phyloP scores from a whole-genome alignment of 2,113 vertebrate genomes.

The Acrocephalus kingi region DNA sequence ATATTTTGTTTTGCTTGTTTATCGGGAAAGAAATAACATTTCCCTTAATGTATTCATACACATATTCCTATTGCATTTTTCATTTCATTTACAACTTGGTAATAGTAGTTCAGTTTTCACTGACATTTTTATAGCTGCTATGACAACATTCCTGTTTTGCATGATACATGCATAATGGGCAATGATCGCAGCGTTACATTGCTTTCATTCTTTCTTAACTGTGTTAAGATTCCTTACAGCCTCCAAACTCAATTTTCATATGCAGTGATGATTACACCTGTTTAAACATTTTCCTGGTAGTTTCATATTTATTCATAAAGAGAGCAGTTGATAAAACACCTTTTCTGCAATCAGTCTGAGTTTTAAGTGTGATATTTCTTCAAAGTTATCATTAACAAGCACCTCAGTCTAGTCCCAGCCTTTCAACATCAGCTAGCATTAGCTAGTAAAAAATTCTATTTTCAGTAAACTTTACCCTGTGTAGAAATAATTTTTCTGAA shows the following conservation, averaged over 20 bases:
- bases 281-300: conserved; percentile 36
- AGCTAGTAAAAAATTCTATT: background rate
- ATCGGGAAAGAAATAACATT: background rate
- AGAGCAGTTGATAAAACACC: conserved; percentile 46
- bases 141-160: conserved; percentile 47
- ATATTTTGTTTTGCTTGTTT: conserved; percentile 14
- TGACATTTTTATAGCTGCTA: conserved; percentile 64
- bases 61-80: conserved; percentile 44
- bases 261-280: conserved; percentile 16
- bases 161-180: conserved; percentile 44
- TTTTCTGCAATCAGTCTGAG: conserved; percentile 31
- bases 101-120: conserved; percentile 50
- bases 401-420: conserved; percentile 55
- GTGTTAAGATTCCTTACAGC: conserved; percentile 19
- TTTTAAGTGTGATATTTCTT: conserved; percentile 44
- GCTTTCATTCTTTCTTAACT: conserved; percentile 37
- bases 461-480: background rate
- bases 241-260: conserved; percentile 19
- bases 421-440: conserved; percentile 38
- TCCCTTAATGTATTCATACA: conserved; percentile 27
- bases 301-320: conserved; percentile 43
- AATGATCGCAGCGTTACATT: conserved; percentile 2
- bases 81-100: conserved; percentile 57
- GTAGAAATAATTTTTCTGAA: background rate
- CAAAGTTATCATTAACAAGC: conserved; percentile 56